Conservation (phyloP, 2,797 vertebrate genomes). For the Acestrorhynchus altus region DNA sequence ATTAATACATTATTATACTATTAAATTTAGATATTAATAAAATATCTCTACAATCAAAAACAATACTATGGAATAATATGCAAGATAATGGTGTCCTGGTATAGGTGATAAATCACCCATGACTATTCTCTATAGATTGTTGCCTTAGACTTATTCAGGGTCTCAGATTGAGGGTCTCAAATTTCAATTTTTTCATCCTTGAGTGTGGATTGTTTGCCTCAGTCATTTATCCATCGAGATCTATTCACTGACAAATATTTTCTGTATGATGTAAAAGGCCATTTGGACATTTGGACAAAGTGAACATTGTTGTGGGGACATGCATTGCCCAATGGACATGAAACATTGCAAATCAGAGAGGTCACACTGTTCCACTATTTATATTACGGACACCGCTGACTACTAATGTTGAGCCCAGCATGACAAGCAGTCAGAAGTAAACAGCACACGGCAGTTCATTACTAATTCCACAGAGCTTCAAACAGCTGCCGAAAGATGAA, state of each 20-base stretch:
- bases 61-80: too few relatives aligned
- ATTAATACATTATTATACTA: too few relatives aligned
- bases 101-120: too few relatives aligned
- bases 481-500: neutral
- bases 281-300: neutral
- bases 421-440: neutral
- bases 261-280: neutral
- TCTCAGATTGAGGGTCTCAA: neutral
- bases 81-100: too few relatives aligned
- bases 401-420: neutral
- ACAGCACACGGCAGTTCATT: neutral
- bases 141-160: neutral
- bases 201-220: neutral
- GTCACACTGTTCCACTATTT: constrained; percentile 13
- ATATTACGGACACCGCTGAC: constrained; percentile 13
- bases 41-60: too few relatives aligned
- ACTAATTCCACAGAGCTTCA: neutral
- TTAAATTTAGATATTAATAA: too few relatives aligned
- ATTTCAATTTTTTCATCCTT: neutral
- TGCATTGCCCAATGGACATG: neutral
- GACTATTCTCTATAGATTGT: neutral
- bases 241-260: neutral
- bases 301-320: neutral
- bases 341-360: constrained; percentile 19
- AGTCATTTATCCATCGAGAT: constrained; percentile 1